These are phyloP conservation scores for Rhincodon typus DNA, from an alignment of 2,797 vertebrate genomes.

Conservation along the genomic window DNA sequence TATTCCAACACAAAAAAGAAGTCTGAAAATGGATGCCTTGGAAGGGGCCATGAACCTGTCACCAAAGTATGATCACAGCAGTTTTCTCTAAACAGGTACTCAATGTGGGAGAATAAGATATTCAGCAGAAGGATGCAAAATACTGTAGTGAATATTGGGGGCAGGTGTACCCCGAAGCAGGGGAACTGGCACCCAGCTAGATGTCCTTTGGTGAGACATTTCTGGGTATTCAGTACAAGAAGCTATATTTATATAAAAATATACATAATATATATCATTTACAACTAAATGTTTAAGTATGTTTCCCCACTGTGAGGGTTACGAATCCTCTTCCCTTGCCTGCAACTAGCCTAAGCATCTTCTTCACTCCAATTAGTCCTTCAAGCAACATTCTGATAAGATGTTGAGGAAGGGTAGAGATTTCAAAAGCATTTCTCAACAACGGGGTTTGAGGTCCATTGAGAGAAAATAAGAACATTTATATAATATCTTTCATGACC, in stretches of 20 bases:
- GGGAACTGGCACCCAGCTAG: background rate
- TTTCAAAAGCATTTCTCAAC: background rate
- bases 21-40: background rate
- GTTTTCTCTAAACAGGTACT: background rate
- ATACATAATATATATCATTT: background rate
- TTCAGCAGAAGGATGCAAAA: background rate
- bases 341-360: background rate
- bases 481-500: no score
- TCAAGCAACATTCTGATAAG: background rate
- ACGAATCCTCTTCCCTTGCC: background rate
- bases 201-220: background rate
- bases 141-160: background rate
- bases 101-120: background rate
- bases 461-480: no score
- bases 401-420: background rate
- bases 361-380: background rate
- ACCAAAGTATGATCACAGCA: background rate
- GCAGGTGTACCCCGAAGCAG: background rate
- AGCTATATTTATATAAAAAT: no score
- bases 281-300: background rate
- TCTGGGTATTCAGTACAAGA: background rate
- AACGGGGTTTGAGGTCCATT: background rate
- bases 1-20: background rate
- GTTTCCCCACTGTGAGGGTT: background rate
- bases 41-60: background rate